Evolutionary conservation across 2,797 vertebrate species (phyloP), one percentile per base, ranked within the genome.

Genomic region (Danio jaintianensis): DNA sequence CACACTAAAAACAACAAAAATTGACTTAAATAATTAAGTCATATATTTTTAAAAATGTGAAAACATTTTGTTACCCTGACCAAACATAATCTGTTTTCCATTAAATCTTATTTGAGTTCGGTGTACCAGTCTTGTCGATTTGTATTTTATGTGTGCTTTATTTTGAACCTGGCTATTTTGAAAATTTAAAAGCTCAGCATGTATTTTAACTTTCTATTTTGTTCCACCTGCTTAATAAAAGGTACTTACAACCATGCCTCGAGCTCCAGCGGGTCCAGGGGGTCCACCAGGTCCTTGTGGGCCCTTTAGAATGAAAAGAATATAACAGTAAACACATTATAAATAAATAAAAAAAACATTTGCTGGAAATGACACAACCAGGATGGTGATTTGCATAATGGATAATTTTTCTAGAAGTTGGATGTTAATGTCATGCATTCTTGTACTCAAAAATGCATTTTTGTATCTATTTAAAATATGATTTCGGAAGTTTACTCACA

Each of bases 221-320:
- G 38, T 16, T 56, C 13, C 13, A 56, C 7, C 0, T 5, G 0
- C 12, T 70, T 74, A 3, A 22, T n/a, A 68, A 69, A 36, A 66
- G 58, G 12, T 78, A 96, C 97, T 96, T 89, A 99, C 98, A 85
- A 94, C 93, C 89, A 98, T 96, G 83, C 98, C 97, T 83, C 97
- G 94, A 63, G 98, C 96, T 0, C 97, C 98, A 50, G 94, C 96
- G 0, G 95, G 89, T 85, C 98, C 98, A 2, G 96, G 16, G 1
- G 98, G 94, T 88, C 97, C 97, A 87, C 94, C 90, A 79, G 97
- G 96, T 89, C 98, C 98, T 94, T 99, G 98, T 74, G 96, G 91
- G 3, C 98, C 98, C 98, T 99, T 83, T 36, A 2, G 45, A 80
- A 82, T 83, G 62, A 73, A 85, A 10, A 64, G n/a, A 59, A 52